These are phyloP conservation scores for Trachelus iudaicus DNA, from an alignment of 2,888 invertebrate genomes.

Conservation along the genomic window DNA sequence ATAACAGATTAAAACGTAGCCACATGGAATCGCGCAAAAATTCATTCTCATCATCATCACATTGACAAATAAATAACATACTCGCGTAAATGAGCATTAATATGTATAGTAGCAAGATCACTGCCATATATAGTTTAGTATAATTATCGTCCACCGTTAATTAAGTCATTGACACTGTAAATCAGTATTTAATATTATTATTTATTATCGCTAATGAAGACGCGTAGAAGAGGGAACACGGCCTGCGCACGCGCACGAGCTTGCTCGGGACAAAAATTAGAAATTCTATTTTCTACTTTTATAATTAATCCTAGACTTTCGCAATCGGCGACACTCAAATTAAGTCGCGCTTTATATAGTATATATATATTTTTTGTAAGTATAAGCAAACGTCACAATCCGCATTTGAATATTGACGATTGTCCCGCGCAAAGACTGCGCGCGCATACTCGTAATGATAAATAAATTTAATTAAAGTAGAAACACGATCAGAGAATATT, in stretches of 20 bases:
- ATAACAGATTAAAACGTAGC: not conserved
- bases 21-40: not conserved
- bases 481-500: constrained; percentile 18
- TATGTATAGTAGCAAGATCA: constrained; percentile 43
- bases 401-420: not conserved
- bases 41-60: not conserved
- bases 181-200: constrained; percentile 64
- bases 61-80: constrained; percentile 9
- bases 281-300: constrained; percentile 57
- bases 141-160: constrained; percentile 10
- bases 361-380: not conserved
- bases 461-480: constrained; percentile 4
- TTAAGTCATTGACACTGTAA: constrained; percentile 49
- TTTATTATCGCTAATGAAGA: constrained; percentile 57
- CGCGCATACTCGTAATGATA: constrained; percentile 5
- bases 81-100: not conserved
- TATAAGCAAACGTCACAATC: not conserved
- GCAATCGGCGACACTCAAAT: not conserved
- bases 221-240: constrained; percentile 10
- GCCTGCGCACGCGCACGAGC: constrained; percentile 22
- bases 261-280: constrained; percentile 29
- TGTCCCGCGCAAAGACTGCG: constrained; percentile 2
- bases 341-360: not conserved
- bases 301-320: constrained; percentile 25
- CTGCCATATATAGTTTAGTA: constrained; percentile 58